These are phyloP conservation scores for Perca fluviatilis DNA, from an alignment of 2,113 vertebrate species.

Conservation along the genomic window DNA sequence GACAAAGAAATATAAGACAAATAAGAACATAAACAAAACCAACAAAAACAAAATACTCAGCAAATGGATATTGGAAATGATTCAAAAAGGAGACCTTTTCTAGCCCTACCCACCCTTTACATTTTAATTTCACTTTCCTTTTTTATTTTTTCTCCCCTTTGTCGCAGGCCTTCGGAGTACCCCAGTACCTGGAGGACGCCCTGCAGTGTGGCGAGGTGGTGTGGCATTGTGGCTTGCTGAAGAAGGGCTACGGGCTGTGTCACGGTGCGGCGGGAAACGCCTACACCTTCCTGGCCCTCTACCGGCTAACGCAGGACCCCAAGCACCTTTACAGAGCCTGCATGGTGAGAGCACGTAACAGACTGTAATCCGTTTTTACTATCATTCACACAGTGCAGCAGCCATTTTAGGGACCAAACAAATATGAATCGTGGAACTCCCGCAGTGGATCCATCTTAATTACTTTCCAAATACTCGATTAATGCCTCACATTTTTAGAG, in stretches of 20 bases:
- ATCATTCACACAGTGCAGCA: not conserved
- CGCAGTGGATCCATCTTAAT: constrained; percentile 34
- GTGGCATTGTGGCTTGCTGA: constrained; percentile 92
- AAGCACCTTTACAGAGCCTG: constrained; percentile 96
- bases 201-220: constrained; percentile 92
- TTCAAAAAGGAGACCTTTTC: no score
- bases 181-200: constrained; percentile 89
- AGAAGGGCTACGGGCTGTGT: constrained; percentile 96
- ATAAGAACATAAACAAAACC: no score
- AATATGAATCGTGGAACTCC: not conserved
- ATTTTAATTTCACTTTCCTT: not conserved
- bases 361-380: not conserved
- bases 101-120: not conserved
- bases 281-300: constrained; percentile 92
- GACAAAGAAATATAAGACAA: no score
- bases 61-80: no score
- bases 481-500: not conserved
- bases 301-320: constrained; percentile 89
- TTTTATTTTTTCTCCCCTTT: not conserved
- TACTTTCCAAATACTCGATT: constrained; percentile 19
- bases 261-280: constrained; percentile 95
- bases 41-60: no score
- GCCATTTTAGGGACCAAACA: constrained; percentile 5
- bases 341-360: constrained; percentile 85
- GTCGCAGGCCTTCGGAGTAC: constrained; percentile 88